These are phyloP conservation scores for Cataglyphis hispanica DNA, from an alignment of 1,140 invertebrate genomes.

Conservation along the genomic window DNA sequence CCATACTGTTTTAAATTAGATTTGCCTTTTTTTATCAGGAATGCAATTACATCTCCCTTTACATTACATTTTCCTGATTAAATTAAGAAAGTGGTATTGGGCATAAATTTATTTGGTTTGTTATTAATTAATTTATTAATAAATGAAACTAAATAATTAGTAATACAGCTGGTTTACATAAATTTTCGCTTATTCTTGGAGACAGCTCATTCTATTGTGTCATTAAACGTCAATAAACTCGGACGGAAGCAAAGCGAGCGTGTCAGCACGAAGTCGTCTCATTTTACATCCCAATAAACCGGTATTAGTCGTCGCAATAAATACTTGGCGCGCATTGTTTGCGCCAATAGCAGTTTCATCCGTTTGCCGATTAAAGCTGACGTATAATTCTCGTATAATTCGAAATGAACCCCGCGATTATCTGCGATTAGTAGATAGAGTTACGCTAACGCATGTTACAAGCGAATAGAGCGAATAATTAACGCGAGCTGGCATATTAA, in stretches of 20 bases:
- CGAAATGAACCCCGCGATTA: slow-evolving; percentile 53
- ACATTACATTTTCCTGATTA: slow-evolving; percentile 21
- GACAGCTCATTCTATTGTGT: slow-evolving; percentile 52
- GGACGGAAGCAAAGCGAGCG: slow-evolving; percentile 68
- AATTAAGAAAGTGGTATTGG: background rate
- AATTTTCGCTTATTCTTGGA: background rate
- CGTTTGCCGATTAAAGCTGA: slow-evolving; percentile 75
- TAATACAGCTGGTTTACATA: background rate
- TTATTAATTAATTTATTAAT: slow-evolving; percentile 6
- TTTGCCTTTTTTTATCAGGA: background rate
- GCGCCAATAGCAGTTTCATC: slow-evolving; percentile 68
- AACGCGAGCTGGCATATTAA: slow-evolving; percentile 37
- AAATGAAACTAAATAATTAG: slow-evolving; percentile 11
- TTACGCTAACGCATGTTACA: slow-evolving; percentile 29
- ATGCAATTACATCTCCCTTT: slow-evolving; percentile 10
- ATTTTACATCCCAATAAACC: slow-evolving; percentile 83
- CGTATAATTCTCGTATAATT: slow-evolving; percentile 62
- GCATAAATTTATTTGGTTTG: background rate
- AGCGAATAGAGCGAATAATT: slow-evolving; percentile 18
- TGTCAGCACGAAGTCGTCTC: slow-evolving; percentile 77
- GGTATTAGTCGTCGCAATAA: slow-evolving; percentile 80
- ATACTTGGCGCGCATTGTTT: slow-evolving; percentile 77
- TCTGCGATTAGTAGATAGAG: slow-evolving; percentile 51
- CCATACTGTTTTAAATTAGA: background rate
- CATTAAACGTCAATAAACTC: slow-evolving; percentile 54